Evolutionary conservation across 2,888 invertebrate species (phyloP).

Genomic region (Copidosoma aretas): DNA sequence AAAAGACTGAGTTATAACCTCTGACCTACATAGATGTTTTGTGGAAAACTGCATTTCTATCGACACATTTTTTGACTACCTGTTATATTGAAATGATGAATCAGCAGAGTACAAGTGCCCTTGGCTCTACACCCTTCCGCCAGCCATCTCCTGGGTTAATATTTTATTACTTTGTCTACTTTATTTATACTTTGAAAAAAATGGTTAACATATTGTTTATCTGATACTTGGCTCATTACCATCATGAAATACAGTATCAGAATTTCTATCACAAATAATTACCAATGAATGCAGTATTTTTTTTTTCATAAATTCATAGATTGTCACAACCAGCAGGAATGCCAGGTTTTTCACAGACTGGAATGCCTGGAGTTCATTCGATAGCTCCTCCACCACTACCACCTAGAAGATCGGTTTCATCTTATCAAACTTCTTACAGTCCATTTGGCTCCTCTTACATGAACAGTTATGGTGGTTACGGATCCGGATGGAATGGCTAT

Average conservation of each 20-base stretch:
- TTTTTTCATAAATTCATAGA: constrained; percentile 17
- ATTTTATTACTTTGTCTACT: too few species aligned
- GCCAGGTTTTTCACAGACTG: constrained; percentile 1
- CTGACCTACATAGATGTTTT: constrained; percentile 19
- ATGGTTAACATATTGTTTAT: too few species aligned
- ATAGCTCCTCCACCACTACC: constrained; percentile 55
- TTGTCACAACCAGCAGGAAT: constrained; percentile 36
- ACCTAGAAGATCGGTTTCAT: constrained; percentile 48
- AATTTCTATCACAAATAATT: background rate
- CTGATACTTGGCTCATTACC: background rate
- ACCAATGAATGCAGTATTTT: background rate
- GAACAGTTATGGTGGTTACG: constrained; percentile 51
- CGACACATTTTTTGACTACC: background rate
- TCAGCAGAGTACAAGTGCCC: constrained; percentile 45
- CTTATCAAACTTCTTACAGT: constrained; percentile 45
- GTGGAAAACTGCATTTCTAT: background rate
- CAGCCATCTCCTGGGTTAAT: constrained; percentile 50
- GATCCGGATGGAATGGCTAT: constrained; percentile 49
- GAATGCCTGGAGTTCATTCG: constrained; percentile 34
- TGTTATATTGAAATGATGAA: constrained; percentile 40
- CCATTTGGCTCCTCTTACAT: constrained; percentile 47
- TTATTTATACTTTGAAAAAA: too few species aligned
- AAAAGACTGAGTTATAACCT: constrained; percentile 4
- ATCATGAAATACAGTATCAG: background rate
- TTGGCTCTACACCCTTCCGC: constrained; percentile 47